A percentile compares a stretch with the other conserved stretches of the same genome.
Evolutionary conservation across 2,113 vertebrate species (phyloP).

Genomic region (Varanus komodoensis): DNA sequence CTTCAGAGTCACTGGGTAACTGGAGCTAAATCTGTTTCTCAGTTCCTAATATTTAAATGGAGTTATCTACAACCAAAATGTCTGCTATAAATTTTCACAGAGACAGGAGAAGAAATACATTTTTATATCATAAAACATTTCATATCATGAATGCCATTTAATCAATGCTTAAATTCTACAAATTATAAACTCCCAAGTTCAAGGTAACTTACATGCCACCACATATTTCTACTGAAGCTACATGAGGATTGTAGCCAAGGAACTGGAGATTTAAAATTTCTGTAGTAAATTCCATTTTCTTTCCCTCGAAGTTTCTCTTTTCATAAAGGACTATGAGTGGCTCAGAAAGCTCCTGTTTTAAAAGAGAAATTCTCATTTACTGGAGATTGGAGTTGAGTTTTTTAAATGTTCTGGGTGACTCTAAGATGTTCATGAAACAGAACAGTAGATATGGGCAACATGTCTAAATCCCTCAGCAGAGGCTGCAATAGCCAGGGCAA

Average conservation of each 20-base stretch:
- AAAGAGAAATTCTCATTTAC: conserved; percentile 37
- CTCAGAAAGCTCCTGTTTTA: conserved; percentile 89
- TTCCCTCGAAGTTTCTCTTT: conserved; percentile 87
- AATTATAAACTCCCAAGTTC: conserved; percentile 22
- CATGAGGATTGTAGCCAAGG: conserved; percentile 80
- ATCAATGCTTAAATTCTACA: conserved; percentile 17
- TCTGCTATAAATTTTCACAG: neutral
- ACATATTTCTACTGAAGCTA: conserved; percentile 88
- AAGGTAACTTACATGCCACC: conserved; percentile 91
- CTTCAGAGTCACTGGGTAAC: neutral
- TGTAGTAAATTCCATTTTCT: conserved; percentile 80
- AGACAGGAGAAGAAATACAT: neutral
- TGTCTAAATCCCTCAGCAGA: too few species aligned
- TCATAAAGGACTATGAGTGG: conserved; percentile 87
- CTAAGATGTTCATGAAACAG: conserved; percentile 13
- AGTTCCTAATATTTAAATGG: neutral
- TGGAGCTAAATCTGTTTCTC: neutral
- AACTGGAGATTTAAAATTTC: conserved; percentile 83
- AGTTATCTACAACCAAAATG: neutral
- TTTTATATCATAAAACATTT: neutral
- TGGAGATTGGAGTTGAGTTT: neutral
- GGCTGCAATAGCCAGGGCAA: too few species aligned
- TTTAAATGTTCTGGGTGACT: neutral
- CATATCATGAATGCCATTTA: neutral
- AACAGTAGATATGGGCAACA: too few species aligned